Conservation (phyloP, 2,888 invertebrate species). For the Rosalia funebris region DNA sequence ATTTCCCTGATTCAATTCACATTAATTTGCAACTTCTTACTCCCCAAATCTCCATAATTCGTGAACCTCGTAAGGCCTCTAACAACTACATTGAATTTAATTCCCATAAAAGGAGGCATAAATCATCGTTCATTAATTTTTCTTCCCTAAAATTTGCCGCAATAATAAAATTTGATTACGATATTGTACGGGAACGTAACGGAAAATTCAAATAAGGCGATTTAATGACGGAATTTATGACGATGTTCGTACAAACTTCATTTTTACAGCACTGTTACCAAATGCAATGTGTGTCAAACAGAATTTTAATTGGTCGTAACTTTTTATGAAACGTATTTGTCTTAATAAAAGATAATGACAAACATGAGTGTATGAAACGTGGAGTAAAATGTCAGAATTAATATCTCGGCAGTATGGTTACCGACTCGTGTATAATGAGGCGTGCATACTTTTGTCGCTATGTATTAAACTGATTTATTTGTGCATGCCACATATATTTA, state of each 20-base stretch:
- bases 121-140: not conserved
- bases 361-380: conserved; percentile 2
- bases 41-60: no score
- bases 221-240: conserved; percentile 13
- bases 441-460: not conserved
- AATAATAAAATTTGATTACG: conserved; percentile 12
- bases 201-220: conserved; percentile 7
- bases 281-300: conserved; percentile 19
- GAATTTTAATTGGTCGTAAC: conserved; percentile 34
- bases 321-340: conserved; percentile 32
- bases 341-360: conserved; percentile 25
- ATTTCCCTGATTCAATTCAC: no score
- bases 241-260: conserved; percentile 3
- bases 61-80: not conserved
- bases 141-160: not conserved
- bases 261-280: conserved; percentile 15
- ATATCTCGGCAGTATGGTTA: no score
- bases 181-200: not conserved
- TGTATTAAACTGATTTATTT: conserved; percentile 12
- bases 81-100: not conserved
- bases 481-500: not conserved
- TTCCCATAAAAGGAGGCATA: not conserved
- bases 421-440: not conserved
- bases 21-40: no score
- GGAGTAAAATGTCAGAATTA: conserved; percentile 9